Evolutionary conservation across 2,797 vertebrate genomes (phyloP), one percentile per base, ranked within the genome.

Genomic region (Acridotheres tristis): DNA sequence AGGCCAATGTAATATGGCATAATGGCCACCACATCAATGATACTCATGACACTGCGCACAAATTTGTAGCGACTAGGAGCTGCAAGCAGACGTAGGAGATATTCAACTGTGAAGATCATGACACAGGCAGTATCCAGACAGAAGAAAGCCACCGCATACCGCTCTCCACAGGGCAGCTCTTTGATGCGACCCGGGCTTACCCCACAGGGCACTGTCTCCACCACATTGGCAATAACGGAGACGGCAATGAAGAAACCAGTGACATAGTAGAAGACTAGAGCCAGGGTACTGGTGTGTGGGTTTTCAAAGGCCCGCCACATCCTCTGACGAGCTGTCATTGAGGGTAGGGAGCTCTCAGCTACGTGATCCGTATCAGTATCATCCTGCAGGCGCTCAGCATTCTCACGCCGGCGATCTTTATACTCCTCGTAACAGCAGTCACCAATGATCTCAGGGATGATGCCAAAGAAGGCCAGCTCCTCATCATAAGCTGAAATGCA

Each of bases 371-470:
- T 95, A 22, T 99, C 99, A 0, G 98, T 98, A 62, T 99, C 99
- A 38, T 99, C 99, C 97, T 99, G 98, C 20, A 99, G 97, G 10
- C 99, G 98, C 97, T 99, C 99, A 0, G 98, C 98, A 77, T 99
- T 99, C 97, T 99, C 99, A 36, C 99, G 98, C 86, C 99, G 97
- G 43, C 99, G 98, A 96, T 99, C 99, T 97, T 99, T 99, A 97
- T 99, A 99, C 57, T 99, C 99, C 98, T 99, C 99, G 0, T 99
- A 99, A 96, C 99, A 99, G 94, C 99, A 99, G 98, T 99, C 99
- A 0, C 99, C 99, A 32, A 99, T 99, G 67, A 99, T 99, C 95
- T 99, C 99, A 3, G 99, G 99, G 93, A 99, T 98, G 94, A 99
- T 99, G 82, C 99, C 99, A 83, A 99, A 99, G 97, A 99, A 99